These are phyloP conservation scores for Nysson spinosus DNA, from an alignment of 2,888 invertebrate genomes.

Conservation along the genomic window DNA sequence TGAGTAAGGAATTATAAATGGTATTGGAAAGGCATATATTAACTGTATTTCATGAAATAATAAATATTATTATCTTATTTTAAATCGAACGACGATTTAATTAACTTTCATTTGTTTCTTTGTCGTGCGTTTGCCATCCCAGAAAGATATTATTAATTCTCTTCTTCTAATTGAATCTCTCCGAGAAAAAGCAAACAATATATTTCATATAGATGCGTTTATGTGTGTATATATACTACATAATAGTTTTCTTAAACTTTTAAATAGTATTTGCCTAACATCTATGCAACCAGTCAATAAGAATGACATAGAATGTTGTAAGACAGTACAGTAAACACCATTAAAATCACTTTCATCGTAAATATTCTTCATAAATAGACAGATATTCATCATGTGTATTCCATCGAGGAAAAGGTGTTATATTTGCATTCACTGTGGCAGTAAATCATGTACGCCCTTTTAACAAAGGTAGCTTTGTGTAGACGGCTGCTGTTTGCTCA, in stretches of 20 bases:
- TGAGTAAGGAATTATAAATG: conserved; percentile 63
- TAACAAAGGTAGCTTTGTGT: not conserved
- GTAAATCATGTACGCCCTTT: conserved; percentile 23
- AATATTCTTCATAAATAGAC: conserved; percentile 45
- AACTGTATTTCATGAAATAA: conserved; percentile 71
- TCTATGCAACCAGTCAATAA: no score
- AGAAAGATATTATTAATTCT: conserved; percentile 6
- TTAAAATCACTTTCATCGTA: conserved; percentile 51
- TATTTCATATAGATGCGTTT: conserved; percentile 7
- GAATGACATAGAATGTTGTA: no score
- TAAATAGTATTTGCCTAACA: no score
- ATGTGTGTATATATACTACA: conserved; percentile 1
- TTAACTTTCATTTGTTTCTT: conserved; percentile 47
- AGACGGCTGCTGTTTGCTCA: conserved; percentile 20
- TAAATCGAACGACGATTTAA: conserved; percentile 62
- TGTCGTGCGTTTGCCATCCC: conserved; percentile 21
- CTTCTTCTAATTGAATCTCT: conserved; percentile 16
- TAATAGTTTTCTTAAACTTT: no score
- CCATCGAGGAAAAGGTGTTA: conserved; percentile 13
- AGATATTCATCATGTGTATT: conserved; percentile 22
- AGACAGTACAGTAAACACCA: conserved; percentile 17
- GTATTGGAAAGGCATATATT: conserved; percentile 66
- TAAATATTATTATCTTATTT: conserved; percentile 73
- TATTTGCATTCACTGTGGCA: conserved; percentile 25
- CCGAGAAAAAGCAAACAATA: conserved; percentile 51